Percentiles rank a stretch among this genome's conserved stretches.
Evolutionary conservation across 2,113 vertebrate genomes (phyloP).

Genomic region (Collichthys lucidus): DNA sequence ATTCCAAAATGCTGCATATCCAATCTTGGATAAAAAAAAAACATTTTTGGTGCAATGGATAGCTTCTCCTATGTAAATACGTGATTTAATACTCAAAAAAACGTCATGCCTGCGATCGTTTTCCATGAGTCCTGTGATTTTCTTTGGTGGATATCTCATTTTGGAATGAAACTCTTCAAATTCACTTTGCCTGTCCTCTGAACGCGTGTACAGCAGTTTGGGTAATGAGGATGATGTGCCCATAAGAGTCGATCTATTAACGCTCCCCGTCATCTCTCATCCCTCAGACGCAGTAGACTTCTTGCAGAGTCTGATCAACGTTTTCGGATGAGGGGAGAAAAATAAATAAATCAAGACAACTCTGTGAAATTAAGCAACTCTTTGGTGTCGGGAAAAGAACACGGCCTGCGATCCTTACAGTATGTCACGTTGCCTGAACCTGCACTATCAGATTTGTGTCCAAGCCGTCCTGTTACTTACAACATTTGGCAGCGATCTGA

Average conservation of each 20-base stretch:
- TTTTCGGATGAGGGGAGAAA: conserved; percentile 9
- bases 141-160: conserved; percentile 39
- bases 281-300: not conserved
- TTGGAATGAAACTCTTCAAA: conserved; percentile 64
- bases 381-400: conserved; percentile 81
- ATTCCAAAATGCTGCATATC: conserved; percentile 47
- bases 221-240: conserved; percentile 26
- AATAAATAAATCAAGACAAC: conserved; percentile 71
- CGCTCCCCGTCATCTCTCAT: not conserved
- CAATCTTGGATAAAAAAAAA: conserved; percentile 22
- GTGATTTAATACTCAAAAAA: conserved; percentile 23
- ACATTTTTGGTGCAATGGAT: conserved; percentile 24
- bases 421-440: conserved; percentile 63
- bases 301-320: conserved; percentile 14
- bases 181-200: conserved; percentile 24
- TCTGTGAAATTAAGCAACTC: conserved; percentile 77
- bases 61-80: not conserved
- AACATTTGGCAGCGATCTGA: conserved; percentile 87
- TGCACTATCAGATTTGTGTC: conserved; percentile 89
- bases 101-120: conserved; percentile 14
- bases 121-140: conserved; percentile 14
- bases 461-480: conserved; percentile 84
- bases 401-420: conserved; percentile 55
- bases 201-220: conserved; percentile 46
- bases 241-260: conserved; percentile 1